Evolutionary conservation across 2,888 invertebrate genomes (phyloP), one percentile per base, ranked within the genome.

Genomic region (Ametastegia equiseti): DNA sequence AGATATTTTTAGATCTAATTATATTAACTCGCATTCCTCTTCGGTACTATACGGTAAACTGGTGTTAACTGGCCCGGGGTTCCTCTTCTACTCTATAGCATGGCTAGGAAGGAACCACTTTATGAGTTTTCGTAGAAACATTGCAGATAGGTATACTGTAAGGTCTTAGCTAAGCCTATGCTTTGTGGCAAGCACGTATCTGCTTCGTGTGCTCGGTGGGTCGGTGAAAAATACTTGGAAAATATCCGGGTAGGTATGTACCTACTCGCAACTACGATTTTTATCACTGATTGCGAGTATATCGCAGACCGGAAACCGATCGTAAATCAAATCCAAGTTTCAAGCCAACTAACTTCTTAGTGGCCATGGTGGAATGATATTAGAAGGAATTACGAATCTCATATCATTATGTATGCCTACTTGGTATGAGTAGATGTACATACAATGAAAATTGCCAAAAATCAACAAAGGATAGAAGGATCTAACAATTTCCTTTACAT

Each of bases 1-100:
- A 84, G 85, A 86, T 87, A 86, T 86, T 87, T 83, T 80, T 75
- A 80, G 84, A 82, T 85, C 86, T 87, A 89, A 88, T 88, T 87
- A 86, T 86, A n/a, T n/a, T n/a, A 86, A 81, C 82, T 83, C 83
- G 80, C 85, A 82, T 45, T 71, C 15, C 45, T 27, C 47, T 47
- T 42, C 45, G 7, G 33, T 36, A 36, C 50, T 54, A n/a, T 19
- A 19, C 19, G 75, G 54, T 81, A 73, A 85, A 75, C 50, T 50
- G 84, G 84, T 86, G 85, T 83, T 85, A 87, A 85, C 83, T 83
- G 83, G 82, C 84, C 50, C 50, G 75, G 75, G 54, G 75, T 75
- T 75, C 75, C 75, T 50, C 54, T 19, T 54, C 75, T 54, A 2
- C 13, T 33, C 9, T 30, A 69, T n/a, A 19, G 5, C n/a, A n/a